Conservation (phyloP, 1,140 invertebrate genomes). For the Pachypsylla venusta region DNA sequence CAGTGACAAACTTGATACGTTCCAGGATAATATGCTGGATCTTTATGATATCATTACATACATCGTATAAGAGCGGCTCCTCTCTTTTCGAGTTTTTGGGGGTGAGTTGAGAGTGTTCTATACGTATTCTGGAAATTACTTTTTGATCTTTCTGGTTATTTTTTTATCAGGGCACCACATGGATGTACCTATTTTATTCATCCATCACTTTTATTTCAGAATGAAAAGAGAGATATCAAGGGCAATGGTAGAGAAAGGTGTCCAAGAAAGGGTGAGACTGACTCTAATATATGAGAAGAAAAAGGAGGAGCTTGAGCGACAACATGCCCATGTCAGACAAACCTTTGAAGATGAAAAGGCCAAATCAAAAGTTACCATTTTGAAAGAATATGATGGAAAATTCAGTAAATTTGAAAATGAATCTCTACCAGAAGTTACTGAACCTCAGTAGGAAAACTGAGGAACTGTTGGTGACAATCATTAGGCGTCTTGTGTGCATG, state of each 20-base stretch:
- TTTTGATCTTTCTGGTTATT: too few relatives aligned
- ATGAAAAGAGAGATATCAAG: constrained; percentile 58
- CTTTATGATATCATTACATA: too few relatives aligned
- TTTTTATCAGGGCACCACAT: too few relatives aligned
- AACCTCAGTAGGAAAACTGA: not conserved
- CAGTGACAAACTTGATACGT: too few relatives aligned
- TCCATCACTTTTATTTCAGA: constrained; percentile 27
- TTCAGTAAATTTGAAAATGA: constrained; percentile 14
- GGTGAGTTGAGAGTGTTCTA: not conserved
- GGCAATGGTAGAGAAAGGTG: constrained; percentile 63
- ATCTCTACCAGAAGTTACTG: constrained; percentile 4
- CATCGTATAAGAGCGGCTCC: too few relatives aligned
- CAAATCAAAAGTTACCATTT: constrained; percentile 25
- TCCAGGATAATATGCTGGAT: too few relatives aligned
- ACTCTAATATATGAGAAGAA: constrained; percentile 57
- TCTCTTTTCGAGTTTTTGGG: too few relatives aligned
- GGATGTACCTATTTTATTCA: too few relatives aligned
- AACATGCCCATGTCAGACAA: constrained; percentile 58
- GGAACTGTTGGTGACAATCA: constrained; percentile 4
- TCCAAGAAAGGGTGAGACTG: constrained; percentile 59
- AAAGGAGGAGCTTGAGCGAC: constrained; percentile 53
- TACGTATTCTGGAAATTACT: not conserved
- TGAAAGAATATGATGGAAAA: constrained; percentile 15
- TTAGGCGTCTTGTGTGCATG: too few relatives aligned
- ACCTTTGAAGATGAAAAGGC: constrained; percentile 49